A percentile compares a stretch with the other conserved stretches of the same genome.
Conservation (phyloP, 2,797 vertebrate species). For the Tinamus major region DNA sequence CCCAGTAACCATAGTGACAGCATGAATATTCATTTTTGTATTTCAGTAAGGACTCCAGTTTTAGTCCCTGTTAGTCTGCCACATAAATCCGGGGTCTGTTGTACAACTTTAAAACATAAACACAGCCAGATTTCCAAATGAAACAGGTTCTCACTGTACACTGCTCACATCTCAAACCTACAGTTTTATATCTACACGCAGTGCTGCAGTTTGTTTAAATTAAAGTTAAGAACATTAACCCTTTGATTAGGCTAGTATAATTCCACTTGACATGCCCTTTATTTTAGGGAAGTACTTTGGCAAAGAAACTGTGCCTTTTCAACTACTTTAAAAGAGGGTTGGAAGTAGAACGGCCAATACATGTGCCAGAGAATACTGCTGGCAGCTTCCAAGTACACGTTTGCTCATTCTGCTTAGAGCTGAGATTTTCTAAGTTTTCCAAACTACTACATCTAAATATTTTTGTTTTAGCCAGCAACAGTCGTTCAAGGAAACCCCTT, state of each 20-base stretch:
- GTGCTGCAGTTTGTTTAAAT: not conserved
- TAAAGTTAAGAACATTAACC: not conserved
- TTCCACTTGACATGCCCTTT: not conserved
- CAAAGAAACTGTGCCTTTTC: not conserved
- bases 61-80: not conserved
- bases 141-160: not conserved
- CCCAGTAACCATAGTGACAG: conserved; percentile 33
- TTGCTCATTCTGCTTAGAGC: not conserved
- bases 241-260: not conserved
- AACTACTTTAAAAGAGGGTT: not conserved
- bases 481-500: not conserved
- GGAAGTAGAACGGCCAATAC: not conserved
- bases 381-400: not conserved
- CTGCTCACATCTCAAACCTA: not conserved
- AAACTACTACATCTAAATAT: not conserved
- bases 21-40: conserved; percentile 54
- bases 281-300: not conserved
- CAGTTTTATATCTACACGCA: not conserved
- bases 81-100: not conserved
- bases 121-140: not conserved
- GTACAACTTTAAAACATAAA: not conserved
- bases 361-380: not conserved
- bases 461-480: not conserved
- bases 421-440: not conserved
- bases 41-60: conserved; percentile 35